phyloP scores from a whole-genome alignment of 2,113 vertebrate species.

The Dipodomys merriami region DNA sequence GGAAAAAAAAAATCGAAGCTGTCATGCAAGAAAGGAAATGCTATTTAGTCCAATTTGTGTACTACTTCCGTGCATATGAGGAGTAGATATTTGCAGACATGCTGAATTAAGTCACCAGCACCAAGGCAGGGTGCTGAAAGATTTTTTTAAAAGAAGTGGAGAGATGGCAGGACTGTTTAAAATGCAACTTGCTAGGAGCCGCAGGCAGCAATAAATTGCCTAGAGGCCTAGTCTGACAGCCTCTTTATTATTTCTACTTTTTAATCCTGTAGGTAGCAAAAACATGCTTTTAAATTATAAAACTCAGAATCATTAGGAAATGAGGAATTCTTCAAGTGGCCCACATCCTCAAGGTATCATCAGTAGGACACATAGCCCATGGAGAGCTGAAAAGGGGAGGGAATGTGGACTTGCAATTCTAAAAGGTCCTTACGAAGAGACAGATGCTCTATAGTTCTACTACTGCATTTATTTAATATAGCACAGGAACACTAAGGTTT shows the following conservation, averaged over 20 bases:
- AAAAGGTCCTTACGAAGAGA: background rate
- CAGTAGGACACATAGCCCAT: background rate
- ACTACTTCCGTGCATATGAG: background rate
- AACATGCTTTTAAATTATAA: background rate
- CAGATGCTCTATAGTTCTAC: background rate
- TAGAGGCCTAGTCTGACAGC: background rate
- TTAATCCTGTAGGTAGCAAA: background rate
- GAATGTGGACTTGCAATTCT: background rate
- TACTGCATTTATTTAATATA: background rate
- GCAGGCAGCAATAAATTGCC: background rate
- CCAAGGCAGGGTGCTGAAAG: background rate
- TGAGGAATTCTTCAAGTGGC: background rate
- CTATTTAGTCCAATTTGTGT: background rate
- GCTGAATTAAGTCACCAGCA: background rate
- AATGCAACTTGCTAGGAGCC: background rate
- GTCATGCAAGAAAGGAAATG: constrained; percentile 64
- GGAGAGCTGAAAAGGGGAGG: background rate
- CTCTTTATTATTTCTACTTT: background rate
- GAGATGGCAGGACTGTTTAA: background rate
- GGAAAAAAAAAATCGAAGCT: constrained; percentile 38
- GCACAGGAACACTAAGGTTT: background rate
- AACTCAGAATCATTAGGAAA: background rate
- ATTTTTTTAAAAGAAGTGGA: background rate
- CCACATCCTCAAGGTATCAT: background rate
- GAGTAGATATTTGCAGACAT: background rate